Base-by-base conservation (phyloP, 35 echinoderm and acorn worm species). In the Apostichopus parvimensis region DNA sequence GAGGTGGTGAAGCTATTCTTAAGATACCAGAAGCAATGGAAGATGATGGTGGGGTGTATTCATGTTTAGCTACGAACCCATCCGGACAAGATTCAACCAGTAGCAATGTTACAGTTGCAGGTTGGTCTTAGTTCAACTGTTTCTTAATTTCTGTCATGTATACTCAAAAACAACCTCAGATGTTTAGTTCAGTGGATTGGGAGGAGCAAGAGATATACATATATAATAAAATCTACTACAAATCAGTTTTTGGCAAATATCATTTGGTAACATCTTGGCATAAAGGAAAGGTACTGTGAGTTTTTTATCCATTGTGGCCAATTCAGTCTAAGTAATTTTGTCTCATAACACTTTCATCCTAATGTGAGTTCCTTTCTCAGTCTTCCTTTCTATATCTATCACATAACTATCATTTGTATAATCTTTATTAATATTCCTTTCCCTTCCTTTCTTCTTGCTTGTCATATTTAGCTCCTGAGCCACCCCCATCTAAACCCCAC, bases 61-160 rank as follows among this genome's bases (percentile, higher is more conserved):
- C 88, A 54, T 95, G 92, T 83, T 86, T 93, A 28, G 94, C 96
- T 0, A 89, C 79, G 20, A 98, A 98, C 79, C 92, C 92, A 60
- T 22, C 53, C 18, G 91, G 91, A 17, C 61, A 72, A 22, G 62
- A 56, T 54, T 68, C 79, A 17, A 86, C 91, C 23, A 92, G 23
- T 45, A 54, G 61, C 8, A 71, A 68, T 18, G 68, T 93, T 6
- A 87, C 83, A 54, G 83, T 86, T 11, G 83, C 83, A 86, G 83
- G 83, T 86, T 86, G 18, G 78, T 80, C 12, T 80, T 12, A 60
- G 25, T 70, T 92, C 20, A 79, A 23, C 21, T 15, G 11, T 17
- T 68, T 68, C 64, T 68, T 17, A 10, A 9, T 68, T 13, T 6
- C 64, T 13, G 11, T 68, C 64, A 13, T 10, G 64, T 13, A 0